These are phyloP conservation scores for Scomber japonicus DNA, from an alignment of 2,113 vertebrate genomes.

Conservation along the genomic window DNA sequence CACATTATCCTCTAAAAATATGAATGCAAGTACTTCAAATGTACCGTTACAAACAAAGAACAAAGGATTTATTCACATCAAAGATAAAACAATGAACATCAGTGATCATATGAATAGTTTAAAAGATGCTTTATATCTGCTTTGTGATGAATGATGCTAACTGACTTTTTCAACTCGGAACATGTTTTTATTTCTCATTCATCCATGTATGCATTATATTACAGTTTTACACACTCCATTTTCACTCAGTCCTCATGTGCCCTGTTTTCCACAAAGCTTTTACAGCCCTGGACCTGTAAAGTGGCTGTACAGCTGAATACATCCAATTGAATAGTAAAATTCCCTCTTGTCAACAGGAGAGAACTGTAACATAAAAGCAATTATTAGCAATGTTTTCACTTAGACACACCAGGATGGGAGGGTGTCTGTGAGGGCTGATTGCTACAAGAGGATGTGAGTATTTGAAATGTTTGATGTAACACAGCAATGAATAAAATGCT, in stretches of 20 bases:
- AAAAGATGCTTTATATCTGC: neutral
- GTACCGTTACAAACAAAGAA: neutral
- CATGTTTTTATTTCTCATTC: slow-evolving; percentile 41
- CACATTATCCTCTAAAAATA: neutral
- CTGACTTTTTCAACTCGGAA: neutral
- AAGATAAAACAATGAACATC: neutral
- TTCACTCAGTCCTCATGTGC: slow-evolving; percentile 37
- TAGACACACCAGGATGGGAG: slow-evolving; percentile 28
- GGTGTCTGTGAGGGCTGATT: slow-evolving; percentile 19
- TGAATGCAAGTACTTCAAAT: neutral
- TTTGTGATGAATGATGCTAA: neutral
- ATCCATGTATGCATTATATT: slow-evolving; percentile 50
- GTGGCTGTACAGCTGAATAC: slow-evolving; percentile 60
- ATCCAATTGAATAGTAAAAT: slow-evolving; percentile 38
- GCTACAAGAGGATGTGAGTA: slow-evolving; percentile 18
- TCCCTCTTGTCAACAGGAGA: slow-evolving; percentile 52
- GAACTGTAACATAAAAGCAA: slow-evolving; percentile 51
- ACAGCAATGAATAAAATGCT: slow-evolving; percentile 6
- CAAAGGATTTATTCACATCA: neutral
- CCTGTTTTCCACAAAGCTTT: slow-evolving; percentile 53
- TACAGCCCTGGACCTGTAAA: slow-evolving; percentile 50
- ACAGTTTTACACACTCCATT: slow-evolving; percentile 47
- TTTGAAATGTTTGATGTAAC: slow-evolving; percentile 16
- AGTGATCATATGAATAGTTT: neutral
- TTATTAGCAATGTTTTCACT: slow-evolving; percentile 49